Percentiles rank a stretch among this genome's conserved stretches.
These are phyloP conservation scores for Mycteria americana DNA, from an alignment of 2,797 vertebrate genomes.

Conservation along the genomic window DNA sequence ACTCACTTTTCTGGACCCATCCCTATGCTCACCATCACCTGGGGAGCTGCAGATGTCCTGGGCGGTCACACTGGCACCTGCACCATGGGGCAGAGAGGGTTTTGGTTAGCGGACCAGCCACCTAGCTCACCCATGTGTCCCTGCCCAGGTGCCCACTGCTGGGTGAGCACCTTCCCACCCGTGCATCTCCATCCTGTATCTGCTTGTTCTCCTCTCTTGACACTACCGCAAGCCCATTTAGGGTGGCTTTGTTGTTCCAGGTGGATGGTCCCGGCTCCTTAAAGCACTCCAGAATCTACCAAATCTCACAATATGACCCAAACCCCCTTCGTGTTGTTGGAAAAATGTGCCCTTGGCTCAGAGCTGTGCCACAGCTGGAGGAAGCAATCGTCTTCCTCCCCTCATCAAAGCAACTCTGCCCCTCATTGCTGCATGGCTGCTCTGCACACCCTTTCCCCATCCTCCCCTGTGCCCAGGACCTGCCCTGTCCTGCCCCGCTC, in stretches of 20 bases:
- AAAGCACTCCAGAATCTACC: neutral
- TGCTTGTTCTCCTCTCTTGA: accelerated
- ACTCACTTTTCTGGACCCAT: too few species aligned
- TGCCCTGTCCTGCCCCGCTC: neutral
- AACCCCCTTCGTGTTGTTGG: accelerated
- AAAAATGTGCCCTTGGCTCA: too few species aligned
- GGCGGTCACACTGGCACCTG: neutral
- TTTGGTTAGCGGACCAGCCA: neutral
- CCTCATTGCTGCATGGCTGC: neutral
- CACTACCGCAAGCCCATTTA: accelerated
- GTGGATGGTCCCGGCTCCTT: too few species aligned
- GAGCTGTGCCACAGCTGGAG: neutral
- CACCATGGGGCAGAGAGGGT: neutral
- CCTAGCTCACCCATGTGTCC: too few species aligned
- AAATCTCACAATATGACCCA: accelerated
- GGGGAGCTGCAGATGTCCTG: neutral
- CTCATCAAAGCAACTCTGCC: neutral
- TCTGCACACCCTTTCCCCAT: neutral
- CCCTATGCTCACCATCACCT: neutral
- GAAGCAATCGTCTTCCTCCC: too few species aligned
- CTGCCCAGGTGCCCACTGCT: neutral
- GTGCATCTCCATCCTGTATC: neutral
- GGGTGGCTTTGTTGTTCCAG: too few species aligned
- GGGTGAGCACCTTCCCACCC: too few species aligned
- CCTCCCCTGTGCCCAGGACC: neutral